These are phyloP conservation scores for Candoia aspera DNA, from an alignment of 2,113 vertebrate species.

Conservation along the genomic window DNA sequence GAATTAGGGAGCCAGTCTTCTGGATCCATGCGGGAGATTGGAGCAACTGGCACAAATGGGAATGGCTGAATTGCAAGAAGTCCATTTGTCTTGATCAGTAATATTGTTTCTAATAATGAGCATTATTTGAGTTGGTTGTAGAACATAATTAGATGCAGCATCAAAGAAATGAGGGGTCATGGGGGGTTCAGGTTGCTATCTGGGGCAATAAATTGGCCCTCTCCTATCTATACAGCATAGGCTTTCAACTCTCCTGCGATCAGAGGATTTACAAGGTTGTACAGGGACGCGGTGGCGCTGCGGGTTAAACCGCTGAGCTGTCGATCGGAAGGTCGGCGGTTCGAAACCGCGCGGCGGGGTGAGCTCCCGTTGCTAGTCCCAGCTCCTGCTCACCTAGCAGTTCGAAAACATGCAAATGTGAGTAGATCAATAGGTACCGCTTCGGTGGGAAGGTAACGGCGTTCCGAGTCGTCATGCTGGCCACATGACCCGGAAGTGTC, in stretches of 20 bases:
- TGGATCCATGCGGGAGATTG: not conserved
- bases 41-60: not conserved
- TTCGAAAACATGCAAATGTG: too few relatives aligned
- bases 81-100: not conserved
- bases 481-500: too few relatives aligned
- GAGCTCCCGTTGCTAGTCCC: too few relatives aligned
- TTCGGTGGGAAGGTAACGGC: too few relatives aligned
- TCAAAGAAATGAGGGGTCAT: not conserved
- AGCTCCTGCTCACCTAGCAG: too few relatives aligned
- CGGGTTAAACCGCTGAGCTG: too few relatives aligned
- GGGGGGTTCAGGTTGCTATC: not conserved
- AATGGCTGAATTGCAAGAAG: not conserved
- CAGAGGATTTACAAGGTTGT: not conserved
- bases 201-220: not conserved
- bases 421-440: too few relatives aligned
- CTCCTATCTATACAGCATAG: not conserved
- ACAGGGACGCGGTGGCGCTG: too few relatives aligned
- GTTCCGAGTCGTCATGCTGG: too few relatives aligned
- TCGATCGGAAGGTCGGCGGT: too few relatives aligned
- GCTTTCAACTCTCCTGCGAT: not conserved
- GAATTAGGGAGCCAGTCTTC: not conserved
- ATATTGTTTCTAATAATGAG: not conserved
- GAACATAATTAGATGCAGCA: not conserved
- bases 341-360: too few relatives aligned
- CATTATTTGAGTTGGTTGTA: not conserved